phyloP scores from a whole-genome alignment of 2,113 vertebrate genomes.

The Bubo blakistoni region DNA sequence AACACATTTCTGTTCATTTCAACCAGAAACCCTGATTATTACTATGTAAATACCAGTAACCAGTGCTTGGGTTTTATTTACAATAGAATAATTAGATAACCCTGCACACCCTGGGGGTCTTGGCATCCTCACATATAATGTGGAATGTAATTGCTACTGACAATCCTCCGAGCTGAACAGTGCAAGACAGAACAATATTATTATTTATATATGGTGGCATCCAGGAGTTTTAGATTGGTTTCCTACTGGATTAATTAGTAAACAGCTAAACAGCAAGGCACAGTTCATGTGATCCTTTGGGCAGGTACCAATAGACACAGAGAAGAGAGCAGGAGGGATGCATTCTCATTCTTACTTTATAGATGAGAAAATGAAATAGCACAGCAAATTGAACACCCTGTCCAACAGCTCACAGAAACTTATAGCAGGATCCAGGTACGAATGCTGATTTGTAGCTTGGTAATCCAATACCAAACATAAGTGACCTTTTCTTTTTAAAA shows the following conservation, averaged over 20 bases:
- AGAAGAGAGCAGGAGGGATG: background rate
- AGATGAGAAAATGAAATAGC: background rate
- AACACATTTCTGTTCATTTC: background rate
- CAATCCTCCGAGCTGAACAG: background rate
- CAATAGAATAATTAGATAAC: background rate
- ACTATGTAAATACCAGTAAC: background rate
- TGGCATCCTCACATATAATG: background rate
- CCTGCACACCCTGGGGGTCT: background rate
- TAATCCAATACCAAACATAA: background rate
- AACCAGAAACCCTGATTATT: background rate
- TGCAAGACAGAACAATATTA: background rate
- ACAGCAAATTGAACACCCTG: background rate
- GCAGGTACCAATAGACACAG: background rate
- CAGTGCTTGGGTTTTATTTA: slow-evolving; percentile 27
- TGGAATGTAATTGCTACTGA: background rate
- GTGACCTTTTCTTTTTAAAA: background rate
- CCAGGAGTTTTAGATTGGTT: background rate
- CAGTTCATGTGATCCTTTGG: background rate
- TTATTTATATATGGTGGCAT: background rate
- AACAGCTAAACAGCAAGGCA: background rate
- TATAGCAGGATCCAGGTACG: background rate
- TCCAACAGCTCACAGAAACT: background rate
- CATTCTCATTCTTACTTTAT: background rate
- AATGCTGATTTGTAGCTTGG: background rate
- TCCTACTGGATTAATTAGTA: background rate